phyloP scores from a whole-genome alignment of 2,797 vertebrate genomes.

The Harpagifer antarcticus region DNA sequence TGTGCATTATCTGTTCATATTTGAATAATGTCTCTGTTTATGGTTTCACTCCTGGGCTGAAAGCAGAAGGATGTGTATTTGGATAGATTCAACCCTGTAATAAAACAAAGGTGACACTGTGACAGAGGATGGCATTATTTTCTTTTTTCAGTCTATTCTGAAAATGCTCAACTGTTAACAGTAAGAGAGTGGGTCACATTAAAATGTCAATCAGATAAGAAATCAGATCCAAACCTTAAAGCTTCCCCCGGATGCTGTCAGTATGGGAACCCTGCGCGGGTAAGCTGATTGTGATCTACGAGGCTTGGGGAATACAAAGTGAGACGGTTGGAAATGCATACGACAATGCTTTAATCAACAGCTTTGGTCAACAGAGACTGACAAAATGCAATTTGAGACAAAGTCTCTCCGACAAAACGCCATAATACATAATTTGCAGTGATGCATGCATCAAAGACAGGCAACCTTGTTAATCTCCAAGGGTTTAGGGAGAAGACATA shows the following conservation, averaged over 20 bases:
- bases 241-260: slow-evolving; percentile 3
- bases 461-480: slow-evolving; percentile 46
- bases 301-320: slow-evolving; percentile 14
- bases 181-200: slow-evolving; percentile 25
- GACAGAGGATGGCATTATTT: slow-evolving; percentile 52
- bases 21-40: slow-evolving; percentile 31
- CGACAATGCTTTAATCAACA: slow-evolving; percentile 23
- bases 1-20: slow-evolving; percentile 49
- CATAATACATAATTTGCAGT: slow-evolving; percentile 21
- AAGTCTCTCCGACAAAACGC: slow-evolving; percentile 46
- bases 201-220: slow-evolving; percentile 58
- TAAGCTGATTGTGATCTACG: slow-evolving; percentile 14
- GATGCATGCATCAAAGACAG: slow-evolving; percentile 23
- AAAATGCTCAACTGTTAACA: slow-evolving; percentile 33
- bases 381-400: slow-evolving; percentile 34
- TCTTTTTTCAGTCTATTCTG: slow-evolving; percentile 43
- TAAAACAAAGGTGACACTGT: slow-evolving; percentile 24
- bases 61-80: slow-evolving; percentile 23
- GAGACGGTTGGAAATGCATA: slow-evolving; percentile 13
- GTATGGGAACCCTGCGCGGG: slow-evolving; percentile 12
- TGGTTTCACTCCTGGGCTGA: slow-evolving; percentile 14
- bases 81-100: slow-evolving; percentile 27
- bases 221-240: slow-evolving; percentile 53
- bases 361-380: slow-evolving; percentile 13
- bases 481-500: slow-evolving; percentile 40